These are phyloP conservation scores for Ametastegia equiseti DNA, from an alignment of 2,888 invertebrate genomes.

Conservation along the genomic window DNA sequence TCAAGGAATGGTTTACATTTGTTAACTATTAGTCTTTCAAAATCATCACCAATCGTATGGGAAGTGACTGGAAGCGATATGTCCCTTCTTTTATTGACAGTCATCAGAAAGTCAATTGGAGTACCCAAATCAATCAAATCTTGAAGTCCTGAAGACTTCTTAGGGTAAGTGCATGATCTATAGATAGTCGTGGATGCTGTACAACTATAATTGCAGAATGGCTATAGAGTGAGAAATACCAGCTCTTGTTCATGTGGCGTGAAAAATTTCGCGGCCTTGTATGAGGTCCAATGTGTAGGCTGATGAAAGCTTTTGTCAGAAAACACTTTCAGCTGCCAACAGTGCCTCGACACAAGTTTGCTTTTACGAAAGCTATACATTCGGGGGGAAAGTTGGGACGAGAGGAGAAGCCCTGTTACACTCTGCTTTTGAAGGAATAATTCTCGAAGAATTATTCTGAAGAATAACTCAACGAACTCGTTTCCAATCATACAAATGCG, in stretches of 20 bases:
- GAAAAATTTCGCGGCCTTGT: neutral
- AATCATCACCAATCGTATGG: no score
- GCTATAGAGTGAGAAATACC: neutral
- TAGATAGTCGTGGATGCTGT: no score
- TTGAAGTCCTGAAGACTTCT: no score
- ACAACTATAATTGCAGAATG: no score
- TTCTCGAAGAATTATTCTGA: neutral
- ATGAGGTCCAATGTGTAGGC: constrained; percentile 22
- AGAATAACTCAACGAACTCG: neutral
- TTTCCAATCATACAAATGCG: neutral
- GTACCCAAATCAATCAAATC: no score
- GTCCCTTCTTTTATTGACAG: no score
- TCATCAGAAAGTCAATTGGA: no score
- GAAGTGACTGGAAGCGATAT: no score
- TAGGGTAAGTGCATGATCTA: no score
- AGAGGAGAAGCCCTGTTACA: neutral
- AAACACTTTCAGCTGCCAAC: constrained; percentile 36
- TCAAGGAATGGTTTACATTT: no score
- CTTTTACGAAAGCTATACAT: constrained; percentile 38
- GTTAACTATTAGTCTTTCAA: no score
- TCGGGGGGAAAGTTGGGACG: neutral
- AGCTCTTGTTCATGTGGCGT: neutral
- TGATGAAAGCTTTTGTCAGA: constrained; percentile 42
- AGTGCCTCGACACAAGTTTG: constrained; percentile 36
- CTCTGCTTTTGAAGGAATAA: neutral